Conservation (phyloP, 2,888 invertebrate species). For the Pelosia muscerda region DNA sequence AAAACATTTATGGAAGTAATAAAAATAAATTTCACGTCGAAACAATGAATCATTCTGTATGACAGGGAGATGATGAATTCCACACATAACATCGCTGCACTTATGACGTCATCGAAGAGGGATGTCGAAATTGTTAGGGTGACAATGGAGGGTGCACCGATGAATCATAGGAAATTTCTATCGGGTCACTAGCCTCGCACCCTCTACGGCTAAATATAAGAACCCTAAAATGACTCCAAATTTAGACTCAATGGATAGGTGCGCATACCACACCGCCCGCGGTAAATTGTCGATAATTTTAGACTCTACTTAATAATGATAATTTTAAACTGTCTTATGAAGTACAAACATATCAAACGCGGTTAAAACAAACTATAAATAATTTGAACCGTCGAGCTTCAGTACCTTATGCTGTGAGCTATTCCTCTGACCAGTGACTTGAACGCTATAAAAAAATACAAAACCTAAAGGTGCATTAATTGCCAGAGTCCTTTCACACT, state of each 20-base stretch:
- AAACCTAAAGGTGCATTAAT: conserved; percentile 55
- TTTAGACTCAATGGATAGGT: conserved; percentile 55
- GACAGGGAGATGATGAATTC: conserved; percentile 73
- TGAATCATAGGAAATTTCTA: conserved; percentile 83
- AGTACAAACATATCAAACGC: conserved; percentile 22
- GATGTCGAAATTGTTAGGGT: conserved; percentile 72
- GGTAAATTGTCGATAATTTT: conserved; percentile 53
- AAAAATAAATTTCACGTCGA: conserved; percentile 64
- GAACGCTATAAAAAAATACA: conserved; percentile 36
- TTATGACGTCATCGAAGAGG: conserved; percentile 79
- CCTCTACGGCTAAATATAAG: conserved; percentile 72
- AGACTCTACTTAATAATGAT: conserved; percentile 36
- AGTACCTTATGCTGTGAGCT: conserved; percentile 25
- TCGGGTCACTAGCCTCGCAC: conserved; percentile 78
- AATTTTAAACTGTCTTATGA: conserved; percentile 29
- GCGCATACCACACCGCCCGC: conserved; percentile 44
- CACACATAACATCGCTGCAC: conserved; percentile 67
- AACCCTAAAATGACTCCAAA: conserved; percentile 65
- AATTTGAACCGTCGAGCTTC: conserved; percentile 21
- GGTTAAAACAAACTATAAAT: conserved; percentile 38
- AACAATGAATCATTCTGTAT: conserved; percentile 73
- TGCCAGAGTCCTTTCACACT: conserved; percentile 51
- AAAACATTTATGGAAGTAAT: conserved; percentile 47
- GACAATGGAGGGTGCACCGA: conserved; percentile 78
- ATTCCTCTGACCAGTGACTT: conserved; percentile 36